Evolutionary conservation across 2,797 vertebrate species (phyloP), one percentile per base, ranked within the genome.

Genomic region (Danio choprae): DNA sequence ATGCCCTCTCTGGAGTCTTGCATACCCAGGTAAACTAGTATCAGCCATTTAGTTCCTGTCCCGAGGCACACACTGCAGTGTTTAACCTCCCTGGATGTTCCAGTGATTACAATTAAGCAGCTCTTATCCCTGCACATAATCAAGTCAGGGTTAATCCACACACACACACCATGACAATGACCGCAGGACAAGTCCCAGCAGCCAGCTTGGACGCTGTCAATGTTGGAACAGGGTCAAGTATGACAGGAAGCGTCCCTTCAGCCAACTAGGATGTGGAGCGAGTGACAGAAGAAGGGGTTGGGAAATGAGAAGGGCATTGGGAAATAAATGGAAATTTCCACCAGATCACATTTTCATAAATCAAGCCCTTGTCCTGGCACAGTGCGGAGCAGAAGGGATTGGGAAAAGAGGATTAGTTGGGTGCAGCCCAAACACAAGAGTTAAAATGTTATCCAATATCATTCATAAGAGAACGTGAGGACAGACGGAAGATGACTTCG

Each of bases 61-160:
- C 40, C 9, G 20, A 74, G 73, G 82, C 81, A 81, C 22, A 22
- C 58, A 79, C 60, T 83, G 79, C 80, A 72, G 78, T 82, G 81
- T 88, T 87, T 84, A 86, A 55, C 43, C 84, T 81, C 81, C 44
- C 84, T 88, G 86, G 86, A 87, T 50, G 86, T 86, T 88, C 84
- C 87, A 90, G 89, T 87, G 90, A 93, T 93, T 91, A 93, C 87
- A 92, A 92, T 92, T 92, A 93, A 93, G 91, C 90, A 87, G 88
- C 90, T 91, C 90, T 93, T 90, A 91, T 92, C 91, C 90, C 84
- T 86, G 86, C 89, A 91, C 89, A 92, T 93, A 90, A 91, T 91
- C 91, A 90, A 90, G 87, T 71, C 89, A 81, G 85, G 85, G 87
- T 85, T 93, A 94, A 94, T 92, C 91, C 89, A 78, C 81, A 82